These are phyloP conservation scores for Rhabdomys pumilio DNA, from an alignment of 2,797 vertebrate species.

Conservation along the genomic window DNA sequence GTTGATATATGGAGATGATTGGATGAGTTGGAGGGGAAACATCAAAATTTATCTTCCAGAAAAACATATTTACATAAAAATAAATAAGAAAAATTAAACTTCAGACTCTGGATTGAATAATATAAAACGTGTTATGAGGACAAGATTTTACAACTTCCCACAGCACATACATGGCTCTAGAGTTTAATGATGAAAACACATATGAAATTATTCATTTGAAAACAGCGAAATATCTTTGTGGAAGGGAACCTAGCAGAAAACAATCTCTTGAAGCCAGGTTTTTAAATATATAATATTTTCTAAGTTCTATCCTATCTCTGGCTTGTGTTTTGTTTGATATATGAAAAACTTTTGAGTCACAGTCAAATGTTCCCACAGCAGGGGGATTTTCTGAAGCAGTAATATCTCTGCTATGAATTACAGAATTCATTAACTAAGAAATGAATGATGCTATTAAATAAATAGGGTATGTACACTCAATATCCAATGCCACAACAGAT, in stretches of 20 bases:
- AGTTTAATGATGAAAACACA: not conserved
- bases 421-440: not conserved
- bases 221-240: not conserved
- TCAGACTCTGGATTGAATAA: not conserved
- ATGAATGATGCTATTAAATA: not conserved
- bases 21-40: not conserved
- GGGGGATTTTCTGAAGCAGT: not conserved
- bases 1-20: not conserved
- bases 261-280: too few species aligned
- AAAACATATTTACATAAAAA: not conserved
- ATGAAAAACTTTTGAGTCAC: not conserved
- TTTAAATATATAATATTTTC: not conserved
- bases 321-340: too few species aligned
- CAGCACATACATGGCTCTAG: not conserved
- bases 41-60: not conserved
- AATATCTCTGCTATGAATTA: not conserved
- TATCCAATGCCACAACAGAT: not conserved
- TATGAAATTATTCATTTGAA: not conserved
- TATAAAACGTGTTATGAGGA: not conserved
- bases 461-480: not conserved
- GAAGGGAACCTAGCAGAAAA: not conserved
- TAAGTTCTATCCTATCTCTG: not conserved
- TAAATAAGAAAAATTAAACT: not conserved
- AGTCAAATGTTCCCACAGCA: not conserved
- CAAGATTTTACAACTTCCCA: not conserved